Base-by-base conservation (phyloP, 2,113 vertebrate species). In the Boleophthalmus pectinirostris region DNA sequence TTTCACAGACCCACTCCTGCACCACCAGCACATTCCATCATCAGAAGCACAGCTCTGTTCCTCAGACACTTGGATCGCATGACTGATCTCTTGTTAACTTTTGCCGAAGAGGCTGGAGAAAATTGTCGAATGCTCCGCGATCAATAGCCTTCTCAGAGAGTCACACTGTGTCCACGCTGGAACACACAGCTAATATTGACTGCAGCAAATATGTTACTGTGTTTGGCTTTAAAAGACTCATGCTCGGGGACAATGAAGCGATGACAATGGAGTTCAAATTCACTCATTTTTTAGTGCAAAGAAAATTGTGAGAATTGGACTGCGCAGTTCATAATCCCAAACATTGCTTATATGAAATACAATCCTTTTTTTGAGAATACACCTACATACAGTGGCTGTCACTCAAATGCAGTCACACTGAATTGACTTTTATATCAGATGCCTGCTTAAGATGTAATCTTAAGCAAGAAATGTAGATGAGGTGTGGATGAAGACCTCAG, bases 81-180 rank as follows among this genome's bases (percentile, higher is more conserved):
- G 56, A 78, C 66, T 70, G 68, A 72, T 74, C 68, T 78, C 45
- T 54, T 56, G 61, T 53, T 68, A 25, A 16, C 5, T 56, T 64
- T 58, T 35, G 51, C 51, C 57, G 20, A 29, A 12, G 51, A 56
- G 54, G 56, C 24, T 72, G 14, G 45, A 66, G 43, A 47, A 66
- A 66, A 29, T 23, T 66, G 33, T 66, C 20, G 21, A 76, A 58
- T 47, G 25, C 46, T 25, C 33, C 16, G 33, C 66, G 57, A 75
- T 67, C n/a, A 4, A 63, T 66, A 54, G 64, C 70, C 45, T 16
- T 66, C 14, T n/a, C 8, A 13, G 56, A 2, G 14, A 64, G 54
- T 29, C n/a, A 14, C 38, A 49, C 21, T 18, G 58, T 61, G 33
- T 11, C 11, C 24, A 18, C 25, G 49, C 38, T 47, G 20, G 21